phyloP scores from a whole-genome alignment of 2,888 invertebrate genomes.

The Eupithecia subfuscata region DNA sequence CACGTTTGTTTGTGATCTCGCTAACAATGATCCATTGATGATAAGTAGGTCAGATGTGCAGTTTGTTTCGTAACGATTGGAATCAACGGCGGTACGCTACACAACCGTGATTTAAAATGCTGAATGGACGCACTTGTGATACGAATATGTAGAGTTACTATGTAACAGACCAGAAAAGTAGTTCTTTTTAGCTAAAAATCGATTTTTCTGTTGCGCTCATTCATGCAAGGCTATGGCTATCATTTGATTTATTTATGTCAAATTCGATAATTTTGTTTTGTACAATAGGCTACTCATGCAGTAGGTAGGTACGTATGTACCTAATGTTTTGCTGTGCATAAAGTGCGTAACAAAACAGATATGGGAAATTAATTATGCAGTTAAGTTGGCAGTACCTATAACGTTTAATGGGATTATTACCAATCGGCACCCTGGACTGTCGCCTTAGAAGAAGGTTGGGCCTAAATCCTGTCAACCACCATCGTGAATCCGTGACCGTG shows the following conservation, averaged over 20 bases:
- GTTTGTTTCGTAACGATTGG: conserved; percentile 38
- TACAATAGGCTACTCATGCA: not conserved
- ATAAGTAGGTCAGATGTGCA: conserved; percentile 44
- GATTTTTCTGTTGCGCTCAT: not conserved
- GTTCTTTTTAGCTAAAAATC: not conserved
- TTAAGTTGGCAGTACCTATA: not conserved
- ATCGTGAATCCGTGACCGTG: not conserved
- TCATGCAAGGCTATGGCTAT: not conserved
- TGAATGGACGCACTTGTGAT: conserved; percentile 24
- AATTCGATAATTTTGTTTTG: not conserved
- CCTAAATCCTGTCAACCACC: not conserved
- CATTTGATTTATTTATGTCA: not conserved
- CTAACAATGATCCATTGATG: conserved; percentile 40
- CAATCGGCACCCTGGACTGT: too few species aligned
- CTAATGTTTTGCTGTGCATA: not conserved
- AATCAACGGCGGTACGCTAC: conserved; percentile 23
- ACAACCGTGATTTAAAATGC: conserved; percentile 27
- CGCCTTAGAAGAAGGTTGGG: not conserved
- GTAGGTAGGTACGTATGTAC: not conserved
- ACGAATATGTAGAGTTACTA: conserved; percentile 25
- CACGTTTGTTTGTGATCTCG: conserved; percentile 35
- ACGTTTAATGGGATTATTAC: too few species aligned
- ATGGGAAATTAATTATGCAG: not conserved
- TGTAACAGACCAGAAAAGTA: not conserved
- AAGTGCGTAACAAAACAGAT: not conserved